Conservation (phyloP, 2,888 invertebrate species). For the Mongoloraphidia duomilia region DNA sequence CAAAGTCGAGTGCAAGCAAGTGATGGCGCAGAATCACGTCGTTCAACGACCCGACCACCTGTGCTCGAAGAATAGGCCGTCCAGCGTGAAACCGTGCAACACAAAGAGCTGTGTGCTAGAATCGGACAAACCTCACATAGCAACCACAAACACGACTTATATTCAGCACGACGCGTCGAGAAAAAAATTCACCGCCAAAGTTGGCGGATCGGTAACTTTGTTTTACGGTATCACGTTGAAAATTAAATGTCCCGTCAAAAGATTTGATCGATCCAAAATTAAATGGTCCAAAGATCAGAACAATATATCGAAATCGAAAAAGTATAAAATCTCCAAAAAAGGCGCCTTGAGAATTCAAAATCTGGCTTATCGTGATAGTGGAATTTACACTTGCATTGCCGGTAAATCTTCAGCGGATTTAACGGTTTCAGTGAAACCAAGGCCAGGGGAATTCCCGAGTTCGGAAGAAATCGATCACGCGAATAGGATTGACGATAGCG, state of each 20-base stretch:
- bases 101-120: slow-evolving; percentile 62
- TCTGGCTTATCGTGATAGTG: slow-evolving; percentile 66
- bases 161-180: slow-evolving; percentile 72
- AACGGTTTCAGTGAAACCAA: slow-evolving; percentile 62
- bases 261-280: slow-evolving; percentile 67
- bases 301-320: slow-evolving; percentile 59
- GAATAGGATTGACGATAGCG: slow-evolving; percentile 22
- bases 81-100: slow-evolving; percentile 72
- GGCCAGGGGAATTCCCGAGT: slow-evolving; percentile 64
- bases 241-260: slow-evolving; percentile 85
- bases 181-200: slow-evolving; percentile 69
- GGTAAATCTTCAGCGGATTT: slow-evolving; percentile 71
- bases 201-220: slow-evolving; percentile 81
- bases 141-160: slow-evolving; percentile 65
- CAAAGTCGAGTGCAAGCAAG: slow-evolving; percentile 76
- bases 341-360: slow-evolving; percentile 78
- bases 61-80: slow-evolving; percentile 61
- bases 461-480: slow-evolving; percentile 58
- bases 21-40: slow-evolving; percentile 84
- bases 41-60: slow-evolving; percentile 62
- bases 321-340: slow-evolving; percentile 79
- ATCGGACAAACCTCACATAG: slow-evolving; percentile 57
- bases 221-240: slow-evolving; percentile 85
- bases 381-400: slow-evolving; percentile 75
- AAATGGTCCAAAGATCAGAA: slow-evolving; percentile 82